Percentiles rank a stretch among this genome's conserved stretches.
Conservation (phyloP, 1,140 invertebrate genomes). For the Euura lappo region DNA sequence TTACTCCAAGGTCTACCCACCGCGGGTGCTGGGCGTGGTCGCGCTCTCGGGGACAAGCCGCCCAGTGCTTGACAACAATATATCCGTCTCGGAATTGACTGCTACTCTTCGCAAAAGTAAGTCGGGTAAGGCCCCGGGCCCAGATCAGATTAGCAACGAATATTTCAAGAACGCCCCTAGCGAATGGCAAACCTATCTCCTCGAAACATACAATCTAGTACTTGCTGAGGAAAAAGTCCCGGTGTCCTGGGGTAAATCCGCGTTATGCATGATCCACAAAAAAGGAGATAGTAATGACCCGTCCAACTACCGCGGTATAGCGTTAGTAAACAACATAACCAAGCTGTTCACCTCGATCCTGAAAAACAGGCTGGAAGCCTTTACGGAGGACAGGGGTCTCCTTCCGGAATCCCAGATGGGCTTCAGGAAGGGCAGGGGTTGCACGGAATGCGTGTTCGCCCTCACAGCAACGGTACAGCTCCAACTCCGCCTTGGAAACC, state of each 20-base stretch:
- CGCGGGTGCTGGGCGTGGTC: background rate
- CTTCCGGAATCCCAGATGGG: slow-evolving; percentile 16
- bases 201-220: slow-evolving; percentile 15
- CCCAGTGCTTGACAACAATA: slow-evolving; percentile 11
- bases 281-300: slow-evolving; percentile 24
- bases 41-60: background rate
- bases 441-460: slow-evolving; percentile 26
- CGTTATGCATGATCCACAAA: slow-evolving; percentile 24
- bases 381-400: slow-evolving; percentile 20
- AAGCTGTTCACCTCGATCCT: slow-evolving; percentile 32
- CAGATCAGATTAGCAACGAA: slow-evolving; percentile 18
- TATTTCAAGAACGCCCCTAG: slow-evolving; percentile 13
- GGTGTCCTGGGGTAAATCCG: slow-evolving; percentile 9
- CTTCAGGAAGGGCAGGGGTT: slow-evolving; percentile 12
- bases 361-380: slow-evolving; percentile 19
- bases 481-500: slow-evolving; percentile 16
- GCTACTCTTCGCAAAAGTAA: slow-evolving; percentile 11
- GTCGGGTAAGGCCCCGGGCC: slow-evolving; percentile 13
- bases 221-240: slow-evolving; percentile 16
- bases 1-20: slow-evolving; percentile 2
- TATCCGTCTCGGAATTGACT: slow-evolving; percentile 14
- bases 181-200: slow-evolving; percentile 10
- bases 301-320: slow-evolving; percentile 23
- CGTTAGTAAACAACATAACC: slow-evolving; percentile 23
- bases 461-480: slow-evolving; percentile 21